Base-by-base conservation (phyloP, 53 echinoderm and acorn worm genomes). In the Luidia sarsii region DNA sequence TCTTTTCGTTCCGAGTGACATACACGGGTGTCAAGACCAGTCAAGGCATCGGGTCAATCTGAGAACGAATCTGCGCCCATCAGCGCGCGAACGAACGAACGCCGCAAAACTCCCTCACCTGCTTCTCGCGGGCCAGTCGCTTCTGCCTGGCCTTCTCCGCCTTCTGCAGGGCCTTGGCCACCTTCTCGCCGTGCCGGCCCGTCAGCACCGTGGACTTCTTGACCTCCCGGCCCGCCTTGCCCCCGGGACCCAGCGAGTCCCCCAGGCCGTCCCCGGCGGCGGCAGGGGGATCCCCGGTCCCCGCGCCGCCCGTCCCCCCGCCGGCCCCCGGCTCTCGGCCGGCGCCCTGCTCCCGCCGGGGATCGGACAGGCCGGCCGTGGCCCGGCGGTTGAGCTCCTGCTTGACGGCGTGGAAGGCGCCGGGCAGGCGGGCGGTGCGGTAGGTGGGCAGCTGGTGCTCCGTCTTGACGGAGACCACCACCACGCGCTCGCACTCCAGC, bases 101-200 rank as follows among this genome's bases (percentile, higher is more conserved):
- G 23, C n/a, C n/a, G n/a, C n/a, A n/a, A n/a, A n/a, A n/a, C n/a
- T n/a, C 14, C 29, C 37, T 39, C 60, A 95, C 96, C 96, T 95
- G 96, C 54, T 70, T 85, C 15, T 90, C 73, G 54, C 96, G 82
- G 28, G 92, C 93, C 33, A 79, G 60, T 71, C 93, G 88, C 66
- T 93, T 95, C 90, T 95, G 90, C 48, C 90, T 90, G 19, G 85
- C 88, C 54, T 87, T 95, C 81, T 95, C 96, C 32, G 88, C 96
- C 43, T 93, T 95, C 86, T 93, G 90, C 56, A 95, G 56, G 4
- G 93, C 93, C 79, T 95, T 93, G 52, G 89, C 89, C 16, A 95
- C 90, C 62, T 95, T 95, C 83, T 95, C 96, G 3, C 96, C 96
- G 4, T 88, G 90, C 22, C 96, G 77, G 2, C 96, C 96, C 11